These are phyloP conservation scores for Piprites chloris DNA, from an alignment of 2,113 vertebrate genomes.

Conservation along the genomic window DNA sequence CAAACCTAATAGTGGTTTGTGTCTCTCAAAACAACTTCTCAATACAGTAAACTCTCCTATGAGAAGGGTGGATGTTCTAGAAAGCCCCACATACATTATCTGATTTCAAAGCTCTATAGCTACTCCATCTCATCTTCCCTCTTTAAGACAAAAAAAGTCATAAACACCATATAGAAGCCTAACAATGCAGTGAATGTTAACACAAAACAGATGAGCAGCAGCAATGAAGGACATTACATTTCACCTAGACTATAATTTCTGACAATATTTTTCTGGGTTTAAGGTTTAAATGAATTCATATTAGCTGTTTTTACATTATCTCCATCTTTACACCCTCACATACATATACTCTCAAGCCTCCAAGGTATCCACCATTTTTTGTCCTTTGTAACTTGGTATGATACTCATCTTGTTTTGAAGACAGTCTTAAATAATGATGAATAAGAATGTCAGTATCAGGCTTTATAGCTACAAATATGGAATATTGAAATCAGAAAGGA, in stretches of 20 bases:
- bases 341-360: not conserved
- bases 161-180: not conserved
- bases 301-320: not conserved
- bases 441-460: not conserved
- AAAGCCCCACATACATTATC: not conserved
- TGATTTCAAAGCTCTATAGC: not conserved
- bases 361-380: not conserved
- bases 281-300: not conserved
- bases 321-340: not conserved
- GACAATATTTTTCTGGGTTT: not conserved
- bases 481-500: not conserved
- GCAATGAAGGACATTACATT: not conserved
- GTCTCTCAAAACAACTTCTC: not conserved
- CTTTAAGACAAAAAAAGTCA: not conserved
- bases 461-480: not conserved
- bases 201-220: not conserved
- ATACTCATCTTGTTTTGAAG: not conserved
- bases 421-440: not conserved
- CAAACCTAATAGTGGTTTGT: not conserved
- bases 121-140: not conserved
- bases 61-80: not conserved
- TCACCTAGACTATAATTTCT: not conserved
- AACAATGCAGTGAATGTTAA: not conserved
- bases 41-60: not conserved
- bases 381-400: not conserved